Evolutionary conservation across 1,140 invertebrate genomes (phyloP), one percentile per base, ranked within the genome.

Genomic region (Dendroctonus valens): DNA sequence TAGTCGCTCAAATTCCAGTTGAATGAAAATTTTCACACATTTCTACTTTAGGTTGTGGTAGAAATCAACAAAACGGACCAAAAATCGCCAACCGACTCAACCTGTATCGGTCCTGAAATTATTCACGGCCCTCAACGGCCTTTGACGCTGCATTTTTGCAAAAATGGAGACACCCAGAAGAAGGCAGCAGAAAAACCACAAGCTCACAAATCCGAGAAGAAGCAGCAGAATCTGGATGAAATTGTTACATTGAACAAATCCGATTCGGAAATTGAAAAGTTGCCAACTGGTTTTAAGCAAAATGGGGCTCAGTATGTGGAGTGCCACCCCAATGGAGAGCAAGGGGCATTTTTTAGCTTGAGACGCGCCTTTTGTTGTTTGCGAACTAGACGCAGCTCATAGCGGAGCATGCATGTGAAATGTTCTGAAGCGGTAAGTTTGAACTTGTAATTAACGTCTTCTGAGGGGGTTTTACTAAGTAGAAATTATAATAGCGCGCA

Each of bases 321-420:
- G 14, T 12, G 49, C 41, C 3, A 26, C 6, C 59, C 41, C 51
- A 62, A 62, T 41, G 55, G 64, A 41, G 65, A 79, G 70, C 78
- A 80, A 74, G 79, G 76, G 73, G 59, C 79, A 51, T 80, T 82
- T 44, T 67, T 58, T 61, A 78, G 75, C 68, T 79, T 83, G 68
- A 79, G 79, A 39, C 75, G 81, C 44, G 81, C 79, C 26, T 83
- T 80, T 78, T 83, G 81, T 70, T 83, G 82, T 59, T 78, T 83
- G 59, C 76, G 76, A 59, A 77, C 78, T 61, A 76, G 80, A 39
- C 78, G 81, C 59, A 81, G 81, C 73, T 82, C 77, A 65, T 77
- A 76, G 76, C 60, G 48, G 12, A 26, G 26, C 26, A 26, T 26
- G 26, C 26, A 3, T 2, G 26, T 26, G 26, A 26, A 26, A 26